Evolutionary conservation across 2,888 invertebrate genomes (phyloP), one percentile per base, ranked within the genome.

Genomic region (Chrysolina oricalcia): DNA sequence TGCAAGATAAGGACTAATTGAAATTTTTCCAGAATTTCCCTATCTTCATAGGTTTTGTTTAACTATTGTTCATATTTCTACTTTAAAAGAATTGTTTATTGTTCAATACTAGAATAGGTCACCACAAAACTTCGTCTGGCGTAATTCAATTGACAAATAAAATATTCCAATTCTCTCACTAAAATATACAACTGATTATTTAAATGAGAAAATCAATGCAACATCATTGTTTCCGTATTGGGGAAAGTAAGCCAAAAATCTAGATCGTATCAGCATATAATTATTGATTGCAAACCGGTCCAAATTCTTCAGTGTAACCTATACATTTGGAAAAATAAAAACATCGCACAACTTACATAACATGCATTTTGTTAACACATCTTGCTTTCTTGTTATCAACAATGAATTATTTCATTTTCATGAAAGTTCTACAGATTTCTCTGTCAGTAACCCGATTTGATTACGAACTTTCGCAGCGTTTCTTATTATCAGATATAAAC

Each of bases 281-380:
- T 59, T 59, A 35, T 59, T 35, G 59, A 59, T 27, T 27, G 23
- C n/a, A 35, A 59, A 59, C 59, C 59, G 35, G 59, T 59, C 59
- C 59, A 35, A 23, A 59, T 59, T 59, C 59, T 35, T 59, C 35
- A 9, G 9, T 59, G n/a, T 59, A 35, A 27, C 27, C 27, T 59
- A n/a, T 46, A 53, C 53, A 53, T 59, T 59, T 59, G n/a, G 35
- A 35, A 27, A n/a, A 59, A 35, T 59, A 35, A 59, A 53, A 50
- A 17, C 17, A 50, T 50, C 50, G 17, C 50, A 50, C 50, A 50
- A 35, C 50, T 59, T 59, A 59, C n/a, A 35, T 59, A 27, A 59
- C 27, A 1, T 5, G 6, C 59, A 35, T 5, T 59, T 6, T 59
- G 59, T 59, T 59, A 19, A 50, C 50, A 50, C 19, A 50, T 50